Conservation (phyloP, 2,113 vertebrate species). For the Protobothrops mucrosquamatus region DNA sequence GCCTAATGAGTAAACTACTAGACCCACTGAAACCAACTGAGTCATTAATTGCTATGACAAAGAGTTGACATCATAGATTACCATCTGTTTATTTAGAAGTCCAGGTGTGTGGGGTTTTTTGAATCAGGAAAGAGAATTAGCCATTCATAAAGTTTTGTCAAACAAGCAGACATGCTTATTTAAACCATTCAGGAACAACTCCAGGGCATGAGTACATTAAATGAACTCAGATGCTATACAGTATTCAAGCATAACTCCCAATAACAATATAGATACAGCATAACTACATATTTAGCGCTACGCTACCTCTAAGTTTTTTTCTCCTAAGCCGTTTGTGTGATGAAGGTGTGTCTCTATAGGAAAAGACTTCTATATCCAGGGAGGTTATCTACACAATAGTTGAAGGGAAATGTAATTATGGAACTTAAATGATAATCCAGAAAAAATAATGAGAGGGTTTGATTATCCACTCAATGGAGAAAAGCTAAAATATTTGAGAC, state of each 20-base stretch:
- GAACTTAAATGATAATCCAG: neutral
- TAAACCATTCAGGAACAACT: neutral
- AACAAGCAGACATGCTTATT: neutral
- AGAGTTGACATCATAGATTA: neutral
- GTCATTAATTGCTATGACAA: neutral
- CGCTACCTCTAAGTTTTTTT: neutral
- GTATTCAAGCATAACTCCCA: neutral
- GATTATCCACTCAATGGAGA: neutral
- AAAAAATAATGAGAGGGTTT: neutral
- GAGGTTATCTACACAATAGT: neutral
- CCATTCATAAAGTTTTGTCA: neutral
- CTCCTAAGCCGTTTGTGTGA: neutral
- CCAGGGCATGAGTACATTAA: neutral
- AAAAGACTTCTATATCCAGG: neutral
- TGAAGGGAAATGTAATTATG: neutral
- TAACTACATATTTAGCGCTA: neutral
- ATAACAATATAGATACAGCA: neutral
- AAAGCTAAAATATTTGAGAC: neutral
- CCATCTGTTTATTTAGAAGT: neutral
- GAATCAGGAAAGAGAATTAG: neutral
- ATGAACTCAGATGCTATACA: neutral
- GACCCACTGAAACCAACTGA: neutral
- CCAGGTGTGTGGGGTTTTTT: neutral
- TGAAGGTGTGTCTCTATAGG: neutral
- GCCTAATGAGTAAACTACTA: neutral